Evolutionary conservation across 2,113 vertebrate species (phyloP).

Genomic region (Myrmophylax atrothorax): DNA sequence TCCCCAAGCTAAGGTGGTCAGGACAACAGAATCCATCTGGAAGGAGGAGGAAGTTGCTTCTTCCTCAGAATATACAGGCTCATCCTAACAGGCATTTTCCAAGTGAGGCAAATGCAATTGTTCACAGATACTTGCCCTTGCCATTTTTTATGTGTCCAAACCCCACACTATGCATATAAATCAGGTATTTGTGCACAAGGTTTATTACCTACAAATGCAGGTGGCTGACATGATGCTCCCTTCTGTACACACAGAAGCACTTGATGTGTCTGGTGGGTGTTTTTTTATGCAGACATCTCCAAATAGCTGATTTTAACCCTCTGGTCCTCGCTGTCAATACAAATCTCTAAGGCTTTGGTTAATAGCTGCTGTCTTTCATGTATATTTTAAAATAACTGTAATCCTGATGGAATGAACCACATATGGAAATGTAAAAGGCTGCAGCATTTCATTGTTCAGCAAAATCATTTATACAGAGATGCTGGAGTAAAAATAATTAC

Average conservation of each 20-base stretch:
- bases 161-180: neutral
- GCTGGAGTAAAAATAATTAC: neutral
- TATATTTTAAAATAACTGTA: constrained; percentile 7
- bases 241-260: neutral
- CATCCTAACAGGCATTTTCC: neutral
- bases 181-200: neutral
- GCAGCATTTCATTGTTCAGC: constrained; percentile 1
- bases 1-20: neutral
- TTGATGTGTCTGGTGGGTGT: neutral
- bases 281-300: neutral
- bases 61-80: neutral
- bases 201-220: neutral
- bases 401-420: neutral
- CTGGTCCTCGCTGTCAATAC: neutral
- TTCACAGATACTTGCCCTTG: neutral
- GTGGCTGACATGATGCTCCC: neutral
- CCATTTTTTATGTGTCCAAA: neutral
- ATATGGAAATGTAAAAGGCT: neutral
- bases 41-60: neutral
- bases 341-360: neutral
- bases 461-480: neutral
- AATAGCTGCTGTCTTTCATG: neutral
- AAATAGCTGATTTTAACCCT: constrained; percentile 35
- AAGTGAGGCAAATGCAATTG: neutral
- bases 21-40: neutral